phyloP scores from a whole-genome alignment of 2,797 vertebrate species.

The Prionace glauca region DNA sequence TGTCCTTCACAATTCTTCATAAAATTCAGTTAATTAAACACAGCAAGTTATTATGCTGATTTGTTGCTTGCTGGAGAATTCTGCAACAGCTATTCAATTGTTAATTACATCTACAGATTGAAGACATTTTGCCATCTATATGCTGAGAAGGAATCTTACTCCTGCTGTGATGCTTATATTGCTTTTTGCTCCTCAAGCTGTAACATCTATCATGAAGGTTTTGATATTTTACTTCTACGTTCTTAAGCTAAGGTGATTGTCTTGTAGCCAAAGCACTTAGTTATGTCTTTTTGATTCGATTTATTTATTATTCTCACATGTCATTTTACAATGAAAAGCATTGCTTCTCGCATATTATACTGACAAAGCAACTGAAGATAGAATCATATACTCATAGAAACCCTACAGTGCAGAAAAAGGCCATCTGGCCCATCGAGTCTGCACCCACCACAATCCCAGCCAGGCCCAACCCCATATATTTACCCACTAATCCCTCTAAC shows the following conservation, averaged over 20 bases:
- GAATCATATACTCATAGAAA: too few relatives aligned
- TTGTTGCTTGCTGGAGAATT: not conserved
- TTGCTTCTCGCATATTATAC: too few relatives aligned
- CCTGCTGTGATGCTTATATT: not conserved
- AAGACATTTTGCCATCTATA: not conserved
- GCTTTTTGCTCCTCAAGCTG: not conserved
- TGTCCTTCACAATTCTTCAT: not conserved
- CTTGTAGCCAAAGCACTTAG: not conserved
- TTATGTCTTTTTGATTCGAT: not conserved
- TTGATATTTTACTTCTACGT: not conserved
- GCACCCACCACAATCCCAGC: too few relatives aligned
- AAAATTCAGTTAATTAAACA: not conserved
- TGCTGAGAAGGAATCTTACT: not conserved
- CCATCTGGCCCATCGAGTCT: too few relatives aligned
- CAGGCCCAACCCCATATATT: too few relatives aligned
- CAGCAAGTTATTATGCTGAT: not conserved
- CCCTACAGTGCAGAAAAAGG: too few relatives aligned
- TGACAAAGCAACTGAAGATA: too few relatives aligned
- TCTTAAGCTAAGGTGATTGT: not conserved
- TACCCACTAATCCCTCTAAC: too few relatives aligned
- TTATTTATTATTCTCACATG: too few relatives aligned
- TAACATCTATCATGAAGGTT: not conserved
- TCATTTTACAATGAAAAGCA: too few relatives aligned
- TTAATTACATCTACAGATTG: slow-evolving; percentile 22
- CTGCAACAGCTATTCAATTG: not conserved